A percentile compares a stretch with the other conserved stretches of the same genome.
phyloP scores from a whole-genome alignment of 2,113 vertebrate genomes.

The Agapornis roseicollis region DNA sequence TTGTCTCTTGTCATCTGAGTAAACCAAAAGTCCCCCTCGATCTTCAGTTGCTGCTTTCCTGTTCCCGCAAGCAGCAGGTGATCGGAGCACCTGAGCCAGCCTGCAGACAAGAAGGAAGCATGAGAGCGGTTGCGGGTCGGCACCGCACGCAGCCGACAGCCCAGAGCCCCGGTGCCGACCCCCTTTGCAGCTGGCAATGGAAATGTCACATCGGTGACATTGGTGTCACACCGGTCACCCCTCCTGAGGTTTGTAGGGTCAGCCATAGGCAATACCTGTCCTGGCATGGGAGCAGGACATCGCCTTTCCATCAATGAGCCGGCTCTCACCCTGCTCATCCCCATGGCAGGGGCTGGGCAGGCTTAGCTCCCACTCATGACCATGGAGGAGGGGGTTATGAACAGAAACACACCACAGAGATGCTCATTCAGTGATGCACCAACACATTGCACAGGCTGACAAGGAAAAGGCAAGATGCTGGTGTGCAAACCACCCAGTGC shows the following conservation, averaged over 20 bases:
- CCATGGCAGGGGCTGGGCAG: neutral
- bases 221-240: accelerated
- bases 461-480: neutral
- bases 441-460: accelerated
- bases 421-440: accelerated
- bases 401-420: neutral
- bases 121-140: neutral
- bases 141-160: neutral
- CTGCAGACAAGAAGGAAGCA: slow-evolving; percentile 65
- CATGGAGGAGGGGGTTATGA: accelerated
- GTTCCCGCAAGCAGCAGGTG: slow-evolving; percentile 66
- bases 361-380: neutral
- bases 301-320: accelerated
- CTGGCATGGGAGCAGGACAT: neutral
- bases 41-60: slow-evolving; percentile 64
- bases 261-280: accelerated
- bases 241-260: no score
- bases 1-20: slow-evolving; percentile 66
- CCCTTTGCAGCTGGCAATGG: neutral
- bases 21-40: slow-evolving; percentile 69
- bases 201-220: accelerated
- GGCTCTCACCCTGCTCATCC: accelerated
- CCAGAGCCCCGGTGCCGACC: neutral
- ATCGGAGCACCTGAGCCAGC: slow-evolving; percentile 70
- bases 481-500: neutral